Conservation (phyloP, 2,113 vertebrate species). For the Grammomys dolichurus region DNA sequence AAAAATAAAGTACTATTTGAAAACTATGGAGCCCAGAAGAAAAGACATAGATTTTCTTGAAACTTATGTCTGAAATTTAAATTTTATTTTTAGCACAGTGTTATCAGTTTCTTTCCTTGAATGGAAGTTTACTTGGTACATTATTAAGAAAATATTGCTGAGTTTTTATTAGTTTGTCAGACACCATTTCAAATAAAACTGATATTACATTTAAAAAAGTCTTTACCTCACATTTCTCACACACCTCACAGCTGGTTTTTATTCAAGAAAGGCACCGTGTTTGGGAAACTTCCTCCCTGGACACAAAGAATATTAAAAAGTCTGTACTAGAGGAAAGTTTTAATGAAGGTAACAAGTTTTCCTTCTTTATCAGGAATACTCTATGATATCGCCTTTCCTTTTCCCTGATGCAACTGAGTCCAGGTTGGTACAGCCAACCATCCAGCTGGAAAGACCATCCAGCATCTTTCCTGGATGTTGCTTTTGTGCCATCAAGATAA, state of each 20-base stretch:
- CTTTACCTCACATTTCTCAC: background rate
- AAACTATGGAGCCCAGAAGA: conserved; percentile 24
- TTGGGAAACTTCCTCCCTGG: background rate
- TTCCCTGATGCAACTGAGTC: background rate
- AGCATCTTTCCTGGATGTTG: background rate
- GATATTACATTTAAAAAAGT: background rate
- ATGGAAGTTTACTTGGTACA: conserved; percentile 24
- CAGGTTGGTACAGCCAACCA: background rate
- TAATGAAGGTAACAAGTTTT: background rate
- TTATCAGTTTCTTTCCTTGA: conserved; percentile 18
- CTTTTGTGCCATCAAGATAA: background rate
- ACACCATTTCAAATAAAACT: conserved; percentile 39
- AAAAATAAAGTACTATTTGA: background rate
- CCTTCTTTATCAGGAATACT: conserved; percentile 16
- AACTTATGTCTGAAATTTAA: conserved; percentile 39
- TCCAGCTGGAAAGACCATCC: too few species aligned
- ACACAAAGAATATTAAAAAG: background rate
- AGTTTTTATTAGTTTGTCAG: conserved; percentile 20
- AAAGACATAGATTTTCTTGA: background rate
- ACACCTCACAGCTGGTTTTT: background rate
- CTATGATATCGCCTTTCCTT: background rate
- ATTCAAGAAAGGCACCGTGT: background rate
- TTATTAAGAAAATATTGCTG: conserved; percentile 60
- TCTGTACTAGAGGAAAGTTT: background rate
- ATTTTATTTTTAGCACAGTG: conserved; percentile 51